Base-by-base conservation (phyloP, 1,140 invertebrate species). In the Frieseomelitta varia region DNA sequence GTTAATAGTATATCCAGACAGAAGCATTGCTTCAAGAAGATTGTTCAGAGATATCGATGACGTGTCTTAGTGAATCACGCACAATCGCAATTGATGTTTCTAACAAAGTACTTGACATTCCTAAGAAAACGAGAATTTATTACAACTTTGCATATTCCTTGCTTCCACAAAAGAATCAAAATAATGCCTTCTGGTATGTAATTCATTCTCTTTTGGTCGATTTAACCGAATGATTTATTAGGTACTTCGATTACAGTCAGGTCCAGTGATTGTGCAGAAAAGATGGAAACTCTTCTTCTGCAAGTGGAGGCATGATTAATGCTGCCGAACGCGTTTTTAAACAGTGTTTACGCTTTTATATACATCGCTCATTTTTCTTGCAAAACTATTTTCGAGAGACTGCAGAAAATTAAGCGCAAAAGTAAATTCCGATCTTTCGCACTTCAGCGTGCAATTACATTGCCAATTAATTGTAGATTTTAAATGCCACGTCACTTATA, bases 1-100 rank as follows among this genome's bases (percentile, higher is more conserved):
- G 75, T 74, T 63, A 55, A 63, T 58, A 68, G 51, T 65, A 58
- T 0, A 27, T 71, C 51, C 15, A 68, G 69, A 83, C 76, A 74
- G 55, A 76, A 82, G 73, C 61, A 39, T 58, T 17, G 58, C 21
- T 17, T 24, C 4, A 55, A 77, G 81, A 73, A 82, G 79, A 89
- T 87, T 27, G 67, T 80, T 77, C 79, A 51, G 65, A 85, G 79
- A 88, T 88, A 88, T 90, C 89, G 89, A 90, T 90, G 88, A 90
- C 89, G 89, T 78, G 83, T 79, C 51, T 81, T 69, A 58, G 67
- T 84, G 89, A 90, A 90, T 90, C 88, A 90, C 79, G 82, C 85
- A n/a, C 19, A 30, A 79, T 77, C 71, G 69, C 68, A 24, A 47
- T 71, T 81, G 79, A 71, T 77, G 85, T 21, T 30, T 79, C 61